phyloP scores from a whole-genome alignment of 2,113 vertebrate genomes.

The Oxygymnocypris stewartii region DNA sequence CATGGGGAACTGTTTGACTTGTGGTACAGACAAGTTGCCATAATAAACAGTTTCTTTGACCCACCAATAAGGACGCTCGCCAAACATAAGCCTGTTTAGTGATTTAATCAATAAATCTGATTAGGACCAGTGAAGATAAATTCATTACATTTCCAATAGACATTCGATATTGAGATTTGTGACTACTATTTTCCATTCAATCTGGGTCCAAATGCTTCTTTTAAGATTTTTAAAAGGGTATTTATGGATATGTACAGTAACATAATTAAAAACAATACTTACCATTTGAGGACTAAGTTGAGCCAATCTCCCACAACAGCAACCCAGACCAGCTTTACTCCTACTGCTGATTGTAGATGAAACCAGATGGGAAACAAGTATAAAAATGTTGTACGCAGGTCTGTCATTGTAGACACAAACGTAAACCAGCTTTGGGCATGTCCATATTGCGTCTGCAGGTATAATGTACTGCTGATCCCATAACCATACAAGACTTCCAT shows the following conservation, averaged over 20 bases:
- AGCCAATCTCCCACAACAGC: constrained; percentile 87
- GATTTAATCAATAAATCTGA: constrained; percentile 11
- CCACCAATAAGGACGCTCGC: constrained; percentile 89
- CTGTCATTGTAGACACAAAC: constrained; percentile 77
- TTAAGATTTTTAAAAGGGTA: not conserved
- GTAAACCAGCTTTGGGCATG: constrained; percentile 82
- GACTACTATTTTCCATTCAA: not conserved
- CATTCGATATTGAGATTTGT: not conserved
- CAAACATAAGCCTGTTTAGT: constrained; percentile 82
- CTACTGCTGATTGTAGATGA: constrained; percentile 75
- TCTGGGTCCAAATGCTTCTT: not conserved
- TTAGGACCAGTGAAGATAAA: not conserved
- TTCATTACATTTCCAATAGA: not conserved
- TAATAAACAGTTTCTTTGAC: constrained; percentile 82
- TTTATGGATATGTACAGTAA: not conserved
- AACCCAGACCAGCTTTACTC: constrained; percentile 84
- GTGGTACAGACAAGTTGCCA: constrained; percentile 69
- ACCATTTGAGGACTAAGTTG: constrained; percentile 89
- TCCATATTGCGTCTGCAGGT: constrained; percentile 78
- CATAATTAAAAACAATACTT: constrained; percentile 56
- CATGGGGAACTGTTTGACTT: constrained; percentile 82
- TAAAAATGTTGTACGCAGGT: constrained; percentile 83
- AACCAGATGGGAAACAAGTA: constrained; percentile 87
- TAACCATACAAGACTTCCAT: constrained; percentile 78
- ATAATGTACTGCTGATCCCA: constrained; percentile 71